Percentiles rank a stretch among this genome's conserved stretches.
Evolutionary conservation across 2,797 vertebrate species (phyloP).

Genomic region (Paramormyrops hopkinsi): DNA sequence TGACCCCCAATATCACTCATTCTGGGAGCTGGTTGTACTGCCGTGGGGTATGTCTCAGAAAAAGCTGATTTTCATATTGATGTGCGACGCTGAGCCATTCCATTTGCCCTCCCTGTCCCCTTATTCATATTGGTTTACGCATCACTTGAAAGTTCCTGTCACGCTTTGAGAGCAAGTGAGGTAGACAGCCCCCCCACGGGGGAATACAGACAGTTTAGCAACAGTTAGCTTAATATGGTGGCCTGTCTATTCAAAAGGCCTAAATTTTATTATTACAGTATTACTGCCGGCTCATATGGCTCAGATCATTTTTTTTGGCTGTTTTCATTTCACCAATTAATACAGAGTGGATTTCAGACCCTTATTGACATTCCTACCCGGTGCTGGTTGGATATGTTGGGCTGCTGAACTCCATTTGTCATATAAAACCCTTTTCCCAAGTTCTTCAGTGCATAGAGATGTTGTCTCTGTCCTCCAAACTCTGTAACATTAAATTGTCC

Average conservation of each 20-base stretch:
- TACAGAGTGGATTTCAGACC: background rate
- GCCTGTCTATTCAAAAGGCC: background rate
- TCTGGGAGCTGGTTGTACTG: conserved; percentile 59
- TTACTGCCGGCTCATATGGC: conserved; percentile 26
- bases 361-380: background rate
- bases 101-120: conserved; percentile 48
- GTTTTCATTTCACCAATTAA: conserved; percentile 9
- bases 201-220: conserved; percentile 33
- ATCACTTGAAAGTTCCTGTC: conserved; percentile 64
- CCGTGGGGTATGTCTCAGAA: conserved; percentile 57
- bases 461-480: background rate
- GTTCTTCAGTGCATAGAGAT: background rate
- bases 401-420: background rate
- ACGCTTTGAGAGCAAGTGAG: conserved; percentile 62
- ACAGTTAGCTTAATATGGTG: conserved; percentile 18
- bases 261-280: conserved; percentile 47
- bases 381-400: background rate
- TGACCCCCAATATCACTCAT: conserved; percentile 67
- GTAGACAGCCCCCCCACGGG: conserved; percentile 45
- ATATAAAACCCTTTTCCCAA: background rate
- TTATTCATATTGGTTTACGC: conserved; percentile 69
- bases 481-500: background rate
- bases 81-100: conserved; percentile 55
- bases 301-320: conserved; percentile 36
- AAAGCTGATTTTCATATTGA: conserved; percentile 73